Evolutionary conservation across 2,888 invertebrate genomes (phyloP).

Genomic region (Drosophila tripunctata): DNA sequence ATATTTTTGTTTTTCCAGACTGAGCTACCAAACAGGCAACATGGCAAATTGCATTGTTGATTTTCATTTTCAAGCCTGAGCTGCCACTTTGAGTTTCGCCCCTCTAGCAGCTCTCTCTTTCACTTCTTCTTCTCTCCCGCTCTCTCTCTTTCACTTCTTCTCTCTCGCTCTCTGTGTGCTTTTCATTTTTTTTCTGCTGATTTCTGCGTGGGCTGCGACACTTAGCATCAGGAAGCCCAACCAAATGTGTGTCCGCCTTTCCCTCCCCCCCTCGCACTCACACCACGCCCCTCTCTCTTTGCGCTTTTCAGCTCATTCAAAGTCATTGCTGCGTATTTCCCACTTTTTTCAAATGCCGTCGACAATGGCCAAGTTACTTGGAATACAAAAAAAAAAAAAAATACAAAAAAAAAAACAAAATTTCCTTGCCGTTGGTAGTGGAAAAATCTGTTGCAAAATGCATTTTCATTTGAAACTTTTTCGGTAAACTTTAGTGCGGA

Average conservation of each 20-base stretch:
- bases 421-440: conserved; percentile 46
- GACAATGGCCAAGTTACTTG: conserved; percentile 54
- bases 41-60: conserved; percentile 80
- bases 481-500: conserved; percentile 47
- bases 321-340: conserved; percentile 74
- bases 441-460: conserved; percentile 73
- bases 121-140: neutral
- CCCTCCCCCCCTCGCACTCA: neutral
- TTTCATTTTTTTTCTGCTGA: too few relatives aligned
- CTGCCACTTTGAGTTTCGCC: conserved; percentile 41
- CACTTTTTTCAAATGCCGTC: conserved; percentile 64
- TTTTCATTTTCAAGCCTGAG: conserved; percentile 79
- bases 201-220: conserved; percentile 44
- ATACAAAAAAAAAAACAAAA: conserved; percentile 17
- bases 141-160: too few relatives aligned
- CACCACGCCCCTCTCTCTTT: neutral
- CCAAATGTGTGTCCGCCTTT: conserved; percentile 55
- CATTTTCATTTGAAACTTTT: conserved; percentile 77
- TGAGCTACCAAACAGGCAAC: conserved; percentile 57
- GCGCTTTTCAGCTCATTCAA: conserved; percentile 43
- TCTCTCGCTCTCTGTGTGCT: too few relatives aligned
- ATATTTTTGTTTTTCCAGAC: conserved; percentile 22
- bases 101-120: neutral
- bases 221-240: conserved; percentile 54
- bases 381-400: conserved; percentile 33